Evolutionary conservation across 2,113 vertebrate species (phyloP), one percentile per base, ranked within the genome.

Genomic region (Leptocoma aspasia): DNA sequence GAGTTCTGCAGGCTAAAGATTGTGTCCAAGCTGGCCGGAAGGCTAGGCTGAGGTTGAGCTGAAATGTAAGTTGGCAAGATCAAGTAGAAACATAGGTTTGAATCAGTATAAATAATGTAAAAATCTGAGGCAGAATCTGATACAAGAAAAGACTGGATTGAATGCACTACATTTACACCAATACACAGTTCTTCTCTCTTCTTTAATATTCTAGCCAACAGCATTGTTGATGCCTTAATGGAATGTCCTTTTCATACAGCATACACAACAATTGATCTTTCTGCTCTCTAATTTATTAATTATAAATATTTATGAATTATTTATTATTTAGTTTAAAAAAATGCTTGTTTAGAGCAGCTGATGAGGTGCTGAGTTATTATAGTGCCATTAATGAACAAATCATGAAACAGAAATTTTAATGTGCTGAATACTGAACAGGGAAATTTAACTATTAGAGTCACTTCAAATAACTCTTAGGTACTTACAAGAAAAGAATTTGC

Each of bases 261-360:
- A 45, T 93, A 41, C 88, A 57, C 33, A 95, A 79, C 66, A 96
- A 81, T 94, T 97, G 93, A 97, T 96, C 79, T 89, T 96, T 96
- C 86, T 64, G 63, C 56, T 78, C 69, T 93, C 79, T 75, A 87
- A 90, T 96, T 98, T 96, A 97, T 94, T 96, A 95, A 97, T 97
- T 95, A 95, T 89, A 88, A 96, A 95, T 96, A 95, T 75, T 93
- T 94, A 87, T 96, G 68, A 90, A 96, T 96, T 95, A 96, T 97
- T 96, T 96, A 95, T 91, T 90, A 45, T 95, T 92, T 86, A 70
- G 75, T 94, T 65, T 2, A 31, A 76, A 94, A 96, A 88, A 90
- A 76, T 64, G 64, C 81, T 96, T 95, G 85, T 97, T 97, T 96
- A 92, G 95, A 95, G 89, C 42, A 96, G 83, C 45, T 94, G 76